phyloP scores from a whole-genome alignment of 2,888 invertebrate species.

The Embidobia sp. region DNA sequence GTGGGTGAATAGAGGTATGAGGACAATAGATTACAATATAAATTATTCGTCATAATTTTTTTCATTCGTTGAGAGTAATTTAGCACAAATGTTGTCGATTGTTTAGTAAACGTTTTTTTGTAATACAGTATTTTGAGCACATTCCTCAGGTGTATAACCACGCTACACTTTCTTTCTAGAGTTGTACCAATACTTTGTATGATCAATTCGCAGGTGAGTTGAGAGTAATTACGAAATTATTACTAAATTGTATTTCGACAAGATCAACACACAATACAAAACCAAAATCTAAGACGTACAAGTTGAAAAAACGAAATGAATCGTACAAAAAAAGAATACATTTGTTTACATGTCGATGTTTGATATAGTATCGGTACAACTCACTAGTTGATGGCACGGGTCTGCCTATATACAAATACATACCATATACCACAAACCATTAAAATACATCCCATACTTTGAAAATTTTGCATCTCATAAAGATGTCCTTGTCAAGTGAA shows the following conservation, averaged over 20 bases:
- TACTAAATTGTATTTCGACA: neutral
- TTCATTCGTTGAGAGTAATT: conserved; percentile 77
- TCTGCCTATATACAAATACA: conserved; percentile 81
- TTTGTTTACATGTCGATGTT: conserved; percentile 42
- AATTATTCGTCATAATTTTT: conserved; percentile 77
- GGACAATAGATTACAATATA: conserved; percentile 79
- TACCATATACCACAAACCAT: conserved; percentile 81
- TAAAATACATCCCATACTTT: conserved; percentile 81
- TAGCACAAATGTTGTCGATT: conserved; percentile 76
- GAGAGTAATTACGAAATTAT: too few relatives aligned
- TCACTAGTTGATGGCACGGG: conserved; percentile 81
- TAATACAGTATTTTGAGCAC: conserved; percentile 81
- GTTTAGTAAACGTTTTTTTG: conserved; percentile 77
- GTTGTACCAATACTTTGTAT: conserved; percentile 78
- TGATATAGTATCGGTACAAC: conserved; percentile 79
- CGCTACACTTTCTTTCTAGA: conserved; percentile 80
- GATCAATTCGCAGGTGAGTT: too few relatives aligned
- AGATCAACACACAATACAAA: conserved; percentile 3
- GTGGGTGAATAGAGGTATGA: conserved; percentile 78
- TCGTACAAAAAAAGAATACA: neutral
- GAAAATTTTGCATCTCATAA: conserved; percentile 71
- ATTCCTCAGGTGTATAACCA: conserved; percentile 81
- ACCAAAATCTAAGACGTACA: neutral
- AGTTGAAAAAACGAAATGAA: conserved; percentile 40
- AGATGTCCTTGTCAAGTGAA: conserved; percentile 60